Evolutionary conservation across 2,797 vertebrate genomes (phyloP).

Genomic region (Myripristis jacobus): DNA sequence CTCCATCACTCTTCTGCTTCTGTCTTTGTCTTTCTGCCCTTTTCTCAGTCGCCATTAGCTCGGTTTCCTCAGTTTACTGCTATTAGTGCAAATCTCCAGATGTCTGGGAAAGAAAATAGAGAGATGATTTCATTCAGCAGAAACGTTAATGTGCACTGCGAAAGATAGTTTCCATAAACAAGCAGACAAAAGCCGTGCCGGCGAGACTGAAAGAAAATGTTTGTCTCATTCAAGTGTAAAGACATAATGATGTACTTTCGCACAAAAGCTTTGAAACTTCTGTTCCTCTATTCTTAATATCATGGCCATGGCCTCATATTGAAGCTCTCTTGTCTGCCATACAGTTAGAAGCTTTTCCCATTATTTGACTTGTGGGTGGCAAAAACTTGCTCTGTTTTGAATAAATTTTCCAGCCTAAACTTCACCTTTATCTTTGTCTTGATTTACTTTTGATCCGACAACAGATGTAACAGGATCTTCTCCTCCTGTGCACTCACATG

Average conservation of each 20-base stretch:
- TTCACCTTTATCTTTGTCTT: background rate
- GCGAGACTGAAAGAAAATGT: slow-evolving; percentile 24
- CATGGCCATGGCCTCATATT: slow-evolving; percentile 35
- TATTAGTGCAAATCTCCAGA: slow-evolving; percentile 38
- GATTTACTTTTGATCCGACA: background rate
- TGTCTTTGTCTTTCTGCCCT: slow-evolving; percentile 25
- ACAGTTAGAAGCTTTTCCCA: slow-evolving; percentile 53
- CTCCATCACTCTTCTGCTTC: slow-evolving; percentile 41
- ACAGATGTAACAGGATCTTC: background rate
- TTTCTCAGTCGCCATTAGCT: slow-evolving; percentile 21
- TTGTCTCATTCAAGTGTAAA: slow-evolving; percentile 58
- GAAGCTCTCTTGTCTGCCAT: slow-evolving; percentile 28
- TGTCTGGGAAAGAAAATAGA: slow-evolving; percentile 24
- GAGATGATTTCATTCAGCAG: slow-evolving; percentile 27
- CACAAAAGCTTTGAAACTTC: slow-evolving; percentile 29
- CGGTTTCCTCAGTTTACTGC: slow-evolving; percentile 12
- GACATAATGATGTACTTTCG: slow-evolving; percentile 34
- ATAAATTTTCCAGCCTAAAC: background rate
- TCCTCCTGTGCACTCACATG: background rate
- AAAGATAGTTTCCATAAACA: slow-evolving; percentile 49
- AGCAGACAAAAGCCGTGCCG: slow-evolving; percentile 18
- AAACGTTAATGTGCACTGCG: slow-evolving; percentile 21
- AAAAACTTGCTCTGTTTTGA: slow-evolving; percentile 29
- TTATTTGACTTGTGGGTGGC: slow-evolving; percentile 34
- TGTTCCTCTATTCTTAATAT: slow-evolving; percentile 32